Percentiles rank a stretch among this genome's conserved stretches.
Evolutionary conservation across 2,113 vertebrate species (phyloP).

Genomic region (Hippocampus barbouri): DNA sequence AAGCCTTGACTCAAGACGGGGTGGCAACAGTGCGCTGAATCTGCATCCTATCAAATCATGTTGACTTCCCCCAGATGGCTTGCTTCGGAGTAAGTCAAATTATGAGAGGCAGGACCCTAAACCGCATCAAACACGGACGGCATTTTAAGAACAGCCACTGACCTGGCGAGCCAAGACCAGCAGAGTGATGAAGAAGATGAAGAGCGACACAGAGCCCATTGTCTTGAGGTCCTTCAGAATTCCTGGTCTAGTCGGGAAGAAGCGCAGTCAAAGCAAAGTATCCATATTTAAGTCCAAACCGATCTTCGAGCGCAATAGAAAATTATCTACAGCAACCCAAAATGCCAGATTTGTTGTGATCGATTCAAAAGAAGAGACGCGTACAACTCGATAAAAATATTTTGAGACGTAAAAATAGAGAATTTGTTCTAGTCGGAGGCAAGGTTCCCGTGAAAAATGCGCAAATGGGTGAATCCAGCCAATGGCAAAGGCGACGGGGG

Average conservation of each 20-base stretch:
- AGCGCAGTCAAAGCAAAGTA: not conserved
- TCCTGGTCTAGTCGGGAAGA: slow-evolving; percentile 78
- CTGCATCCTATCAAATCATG: not conserved
- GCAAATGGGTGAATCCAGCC: not conserved
- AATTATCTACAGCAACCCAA: too few species aligned
- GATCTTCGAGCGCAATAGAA: too few species aligned
- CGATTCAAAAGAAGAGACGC: not conserved
- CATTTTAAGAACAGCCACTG: slow-evolving; percentile 45
- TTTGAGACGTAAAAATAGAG: not conserved
- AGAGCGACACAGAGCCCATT: slow-evolving; percentile 94
- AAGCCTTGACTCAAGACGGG: too few species aligned
- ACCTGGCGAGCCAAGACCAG: slow-evolving; percentile 96
- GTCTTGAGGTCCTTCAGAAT: slow-evolving; percentile 96
- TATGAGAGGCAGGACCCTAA: not conserved
- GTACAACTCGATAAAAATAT: not conserved
- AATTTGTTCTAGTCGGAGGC: not conserved
- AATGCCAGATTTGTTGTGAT: too few species aligned
- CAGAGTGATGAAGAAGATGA: slow-evolving; percentile 93
- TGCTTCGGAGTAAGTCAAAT: not conserved
- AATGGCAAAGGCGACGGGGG: not conserved
- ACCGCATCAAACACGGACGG: not conserved
- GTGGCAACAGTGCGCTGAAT: too few species aligned
- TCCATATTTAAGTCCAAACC: not conserved
- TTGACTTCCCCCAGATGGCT: not conserved
- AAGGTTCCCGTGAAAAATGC: not conserved